Evolutionary conservation across 2,113 vertebrate genomes (phyloP), one percentile per base, ranked within the genome.

Genomic region (Phalacrocorax brasilianus): DNA sequence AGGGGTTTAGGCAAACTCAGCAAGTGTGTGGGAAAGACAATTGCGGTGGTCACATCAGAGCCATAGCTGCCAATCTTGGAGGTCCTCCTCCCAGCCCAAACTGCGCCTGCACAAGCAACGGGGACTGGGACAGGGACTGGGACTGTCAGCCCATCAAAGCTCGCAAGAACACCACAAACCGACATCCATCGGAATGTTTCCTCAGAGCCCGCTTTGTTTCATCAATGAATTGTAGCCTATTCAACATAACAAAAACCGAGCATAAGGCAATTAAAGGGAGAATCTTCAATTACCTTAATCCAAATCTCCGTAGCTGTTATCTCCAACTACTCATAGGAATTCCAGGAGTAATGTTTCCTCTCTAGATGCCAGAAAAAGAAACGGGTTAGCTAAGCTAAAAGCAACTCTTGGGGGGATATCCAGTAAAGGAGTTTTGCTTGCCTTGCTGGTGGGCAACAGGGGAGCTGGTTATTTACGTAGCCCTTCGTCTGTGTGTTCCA

Each of bases 401-500:
- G 20, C 50, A 58, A 3, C 58, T 42, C 47, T 75, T 40, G 11
- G 5, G 26, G 16, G 61, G 13, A 28, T 10, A 42, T 35, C 30
- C 42, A 9, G 40, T 24, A 22, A 18, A 18, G 30, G 55, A 42
- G 6, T 59, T 71, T 71, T 66, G 30, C 45, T 71, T 85, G 35
- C 13, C 3, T 75, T 75, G 17, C 38, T 80, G 26, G 10, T 20
- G 33, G 59, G 44, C 18, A 58, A 13, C 9, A 4, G n/a, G 28
- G 28, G n/a, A 50, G 49, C 14, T 70, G 50, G 2, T 38, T 53
- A 40, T 72, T 59, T 33, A 22, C 4, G 11, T 9, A 27, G 56
- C 1, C 1, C 20, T 78, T 83, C 0, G 1, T 42, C 35, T 65
- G 0, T 40, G 40, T 12, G 12, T 32, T 58, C 49, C 58, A 44